Percentiles rank a stretch among this genome's conserved stretches.
Evolutionary conservation across 2,113 vertebrate species (phyloP).

Genomic region (Nymphicus hollandicus): DNA sequence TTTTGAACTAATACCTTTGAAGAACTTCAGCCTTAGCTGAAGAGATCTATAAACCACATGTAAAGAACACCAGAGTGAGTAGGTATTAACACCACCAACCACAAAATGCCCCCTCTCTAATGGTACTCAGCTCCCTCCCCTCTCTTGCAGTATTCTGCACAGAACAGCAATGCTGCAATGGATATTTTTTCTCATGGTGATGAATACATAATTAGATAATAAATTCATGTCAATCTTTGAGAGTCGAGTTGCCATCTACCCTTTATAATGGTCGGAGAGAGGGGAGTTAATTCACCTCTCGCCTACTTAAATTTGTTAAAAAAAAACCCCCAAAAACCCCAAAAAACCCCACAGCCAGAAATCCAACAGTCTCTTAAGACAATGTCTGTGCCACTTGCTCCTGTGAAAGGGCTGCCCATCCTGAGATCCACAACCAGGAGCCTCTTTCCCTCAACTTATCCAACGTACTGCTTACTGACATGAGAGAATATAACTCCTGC

Average conservation of each 20-base stretch:
- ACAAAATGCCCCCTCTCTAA: neutral
- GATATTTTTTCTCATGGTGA: neutral
- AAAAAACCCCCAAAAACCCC: neutral
- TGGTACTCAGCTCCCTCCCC: neutral
- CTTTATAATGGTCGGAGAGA: neutral
- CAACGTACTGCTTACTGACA: conserved; percentile 28
- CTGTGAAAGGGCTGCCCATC: neutral
- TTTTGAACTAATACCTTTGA: neutral
- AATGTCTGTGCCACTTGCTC: neutral
- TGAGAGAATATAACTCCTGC: conserved; percentile 44
- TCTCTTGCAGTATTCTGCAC: neutral
- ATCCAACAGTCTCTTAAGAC: neutral
- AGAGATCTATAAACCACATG: neutral
- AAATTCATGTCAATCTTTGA: neutral
- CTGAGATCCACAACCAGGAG: neutral
- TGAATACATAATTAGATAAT: neutral
- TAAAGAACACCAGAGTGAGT: neutral
- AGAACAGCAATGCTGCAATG: neutral
- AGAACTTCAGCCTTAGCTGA: neutral
- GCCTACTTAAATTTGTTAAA: neutral
- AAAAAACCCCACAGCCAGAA: neutral
- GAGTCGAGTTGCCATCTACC: neutral
- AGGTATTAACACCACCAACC: neutral
- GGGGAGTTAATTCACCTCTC: neutral
- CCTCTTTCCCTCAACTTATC: neutral